Evolutionary conservation across 2,888 invertebrate species (phyloP), one percentile per base, ranked within the genome.

Genomic region (Schizotus pectinicornis): DNA sequence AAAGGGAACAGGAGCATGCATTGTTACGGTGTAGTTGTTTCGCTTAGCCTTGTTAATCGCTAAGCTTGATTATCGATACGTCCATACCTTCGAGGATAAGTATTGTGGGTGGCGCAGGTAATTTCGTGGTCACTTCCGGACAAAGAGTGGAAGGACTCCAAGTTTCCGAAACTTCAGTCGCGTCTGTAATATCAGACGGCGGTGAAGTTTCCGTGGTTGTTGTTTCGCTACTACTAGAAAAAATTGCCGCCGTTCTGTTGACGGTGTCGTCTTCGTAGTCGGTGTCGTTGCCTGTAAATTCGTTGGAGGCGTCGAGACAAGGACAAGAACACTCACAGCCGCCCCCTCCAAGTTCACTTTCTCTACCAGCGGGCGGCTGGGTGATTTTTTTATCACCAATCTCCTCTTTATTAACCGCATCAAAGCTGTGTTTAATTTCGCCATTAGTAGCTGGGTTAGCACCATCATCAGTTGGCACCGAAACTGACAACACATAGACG

Each of bases 51-150:
- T 48, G 62, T 64, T 64, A 64, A 53, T 60, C 35, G 60, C 64
- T 63, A 62, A 67, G 64, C 62, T 59, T 49, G 58, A 61, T 59
- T 61, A 57, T 66, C 64, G 50, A 67, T 68, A 32, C 46, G 50
- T 49, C 55, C 79, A 81, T 85, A 92, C 92, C 92, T 92, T 92
- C 92, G 77, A 92, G 84, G 77, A 92, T 90, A 74, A 92, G 86
- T 81, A 92, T 91, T 79, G 90, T 83, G 75, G 86, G 87, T 80
- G 88, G 84, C 77, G 86, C 83, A 77, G 86, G 82, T 67, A 85
- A 81, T 77, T 83, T 82, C 68, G 80, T 81, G 43, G 79, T 80
- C 47, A 74, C 68, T 64, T 76, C 80, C 64, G 75, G 78, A 76
- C 80, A 79, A 53, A 68, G 56, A 7, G 63, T 62, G 12, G 56